phyloP scores from a whole-genome alignment of 2,888 invertebrate genomes.

The Ashinkailepas kermadecensis region DNA sequence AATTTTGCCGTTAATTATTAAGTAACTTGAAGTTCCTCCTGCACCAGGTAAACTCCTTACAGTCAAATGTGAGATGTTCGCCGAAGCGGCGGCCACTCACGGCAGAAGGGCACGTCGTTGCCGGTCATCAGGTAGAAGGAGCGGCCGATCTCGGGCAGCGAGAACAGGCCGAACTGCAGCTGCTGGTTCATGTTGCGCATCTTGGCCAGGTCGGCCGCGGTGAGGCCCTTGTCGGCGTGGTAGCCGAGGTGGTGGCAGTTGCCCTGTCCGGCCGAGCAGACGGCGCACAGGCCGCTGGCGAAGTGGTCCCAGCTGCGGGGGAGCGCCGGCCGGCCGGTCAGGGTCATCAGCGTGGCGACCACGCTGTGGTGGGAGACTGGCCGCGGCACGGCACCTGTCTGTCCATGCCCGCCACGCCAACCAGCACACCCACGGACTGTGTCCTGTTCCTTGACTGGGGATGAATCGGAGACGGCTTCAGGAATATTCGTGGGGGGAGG shows the following conservation, averaged over 20 bases:
- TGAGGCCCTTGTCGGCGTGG: slow-evolving; percentile 38
- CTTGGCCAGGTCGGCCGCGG: not conserved
- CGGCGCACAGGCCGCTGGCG: slow-evolving; percentile 40
- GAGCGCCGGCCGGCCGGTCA: not conserved
- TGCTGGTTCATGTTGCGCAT: slow-evolving; percentile 49
- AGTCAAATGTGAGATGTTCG: no score
- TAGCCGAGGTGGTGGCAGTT: slow-evolving; percentile 42
- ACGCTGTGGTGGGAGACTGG: no score
- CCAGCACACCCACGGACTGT: no score
- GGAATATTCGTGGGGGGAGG: no score
- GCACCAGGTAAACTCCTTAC: no score
- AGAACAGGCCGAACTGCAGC: slow-evolving; percentile 50
- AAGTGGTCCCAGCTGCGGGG: slow-evolving; percentile 45
- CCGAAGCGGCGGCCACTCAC: slow-evolving; percentile 47
- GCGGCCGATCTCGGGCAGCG: slow-evolving; percentile 50
- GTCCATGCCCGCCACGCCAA: no score
- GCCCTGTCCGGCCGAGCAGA: slow-evolving; percentile 36
- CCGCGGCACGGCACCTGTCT: no score
- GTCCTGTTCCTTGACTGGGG: no score
- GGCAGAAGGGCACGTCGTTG: slow-evolving; percentile 62
- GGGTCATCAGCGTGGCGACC: no score
- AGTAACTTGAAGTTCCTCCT: no score
- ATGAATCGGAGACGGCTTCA: no score
- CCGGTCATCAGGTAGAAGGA: slow-evolving; percentile 64
- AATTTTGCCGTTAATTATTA: no score